Base-by-base conservation (phyloP, 1,140 invertebrate genomes). In the Bombus soroeensis region DNA sequence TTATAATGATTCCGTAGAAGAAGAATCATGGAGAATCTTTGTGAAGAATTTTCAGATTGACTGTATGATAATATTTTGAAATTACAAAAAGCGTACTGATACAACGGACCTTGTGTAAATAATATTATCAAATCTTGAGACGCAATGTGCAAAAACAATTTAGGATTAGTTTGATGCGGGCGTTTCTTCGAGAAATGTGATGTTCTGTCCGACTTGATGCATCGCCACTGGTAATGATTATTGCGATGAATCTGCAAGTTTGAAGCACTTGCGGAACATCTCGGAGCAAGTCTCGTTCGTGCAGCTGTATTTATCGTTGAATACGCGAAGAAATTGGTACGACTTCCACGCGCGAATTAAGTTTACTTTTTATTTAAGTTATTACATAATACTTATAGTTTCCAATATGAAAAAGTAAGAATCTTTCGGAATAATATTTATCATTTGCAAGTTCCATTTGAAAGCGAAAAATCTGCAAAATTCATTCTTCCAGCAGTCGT, bases 231-330 rank as follows among this genome's bases (percentile, higher is more conserved):
- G 71, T 73, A 73, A 73, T 73, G 71, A 73, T 73, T 37, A 73
- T 73, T 73, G 28, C 71, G 71, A 73, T 73, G 71, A 73, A 73
- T 73, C 41, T 41, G 71, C 71, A 73, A 73, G 71, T 73, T 73
- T 72, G 39, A 39, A 28, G 28, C 39, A 41, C 13, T 73, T n/a
- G 28, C n/a, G 15, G 28, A 39, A 28, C 71, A 41, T 28, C 28
- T 15, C 18, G 71, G 15, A 73, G 71, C 71, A 41, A 73, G 71
- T 73, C 28, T 73, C 71, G 39, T 73, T 73, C 34, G 2, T 4
- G 71, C 39, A 28, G 28, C 13, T 37, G 71, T 18, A 41, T n/a
- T 73, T 73, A n/a, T 73, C 8, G 25, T 8, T n/a, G 25, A 39
- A 25, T 12, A 9, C 3, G 4, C 1, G 68, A 18, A 37, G 18